Base-by-base conservation (phyloP, 2,797 vertebrate genomes). In the Protonibea diacanthus region DNA sequence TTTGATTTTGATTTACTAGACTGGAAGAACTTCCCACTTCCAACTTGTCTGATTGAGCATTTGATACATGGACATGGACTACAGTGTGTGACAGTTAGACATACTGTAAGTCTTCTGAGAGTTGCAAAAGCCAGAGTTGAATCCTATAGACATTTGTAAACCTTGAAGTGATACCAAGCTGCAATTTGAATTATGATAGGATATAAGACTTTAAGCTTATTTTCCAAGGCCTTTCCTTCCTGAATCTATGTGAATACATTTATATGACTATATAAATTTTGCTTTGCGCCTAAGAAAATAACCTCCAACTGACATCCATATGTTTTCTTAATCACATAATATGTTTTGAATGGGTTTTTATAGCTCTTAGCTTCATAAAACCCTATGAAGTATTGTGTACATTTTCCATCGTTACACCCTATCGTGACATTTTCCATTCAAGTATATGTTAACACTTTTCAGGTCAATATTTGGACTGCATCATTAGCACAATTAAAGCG, bases 301-400 rank as follows among this genome's bases (percentile, higher is more conserved):
- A 44, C 57, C 51, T 64, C 9, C 25, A 55, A 53, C 56, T 74
- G 82, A 80, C 65, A 69, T 71, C 57, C 71, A 72, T 77, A 51
- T 88, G 86, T 88, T 90, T 86, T 86, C 71, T 71, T 85, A 85
- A 85, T 87, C 61, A 84, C 61, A 82, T 42, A 64, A 72, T 81
- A 59, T 82, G 72, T 78, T 81, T 76, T 83, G 58, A 87, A 73
- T 74, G 63, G 29, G 6, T 14, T 84, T 81, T 82, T 69, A 79
- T 58, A 66, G 75, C 74, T n/a, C 71, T 40, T 3, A 66, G 63
- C 61, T 77, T 68, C 60, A 75, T 75, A 73, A 86, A 83, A 81
- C 42, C 9, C n/a, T 59, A 25, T 71, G 62, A 82, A 85, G 42
- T 63, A 70, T 38, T 65, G 53, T 73, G 42, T 83, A 88, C 58